phyloP scores from a whole-genome alignment of 2,113 vertebrate species.

The Speoplatyrhinus poulsoni region DNA sequence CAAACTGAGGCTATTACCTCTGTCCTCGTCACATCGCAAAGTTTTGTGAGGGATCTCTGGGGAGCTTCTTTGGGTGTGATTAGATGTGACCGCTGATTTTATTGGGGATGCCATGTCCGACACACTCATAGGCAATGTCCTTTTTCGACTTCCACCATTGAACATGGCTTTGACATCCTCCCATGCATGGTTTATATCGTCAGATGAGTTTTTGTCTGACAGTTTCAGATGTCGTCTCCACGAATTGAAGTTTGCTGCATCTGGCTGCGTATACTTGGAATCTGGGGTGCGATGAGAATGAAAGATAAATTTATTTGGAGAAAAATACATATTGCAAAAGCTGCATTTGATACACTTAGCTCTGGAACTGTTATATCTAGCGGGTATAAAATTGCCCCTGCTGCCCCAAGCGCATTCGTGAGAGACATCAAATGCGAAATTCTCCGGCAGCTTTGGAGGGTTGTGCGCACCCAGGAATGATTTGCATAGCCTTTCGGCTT shows the following conservation, averaged over 20 bases:
- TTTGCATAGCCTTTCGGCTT: slow-evolving; percentile 90
- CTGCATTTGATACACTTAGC: slow-evolving; percentile 93
- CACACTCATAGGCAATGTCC: slow-evolving; percentile 84
- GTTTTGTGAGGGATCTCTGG: slow-evolving; percentile 79
- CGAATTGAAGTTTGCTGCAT: slow-evolving; percentile 91
- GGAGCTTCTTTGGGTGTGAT: slow-evolving; percentile 57
- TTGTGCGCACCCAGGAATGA: slow-evolving; percentile 88
- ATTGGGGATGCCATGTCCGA: slow-evolving; percentile 69
- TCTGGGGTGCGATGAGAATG: slow-evolving; percentile 90
- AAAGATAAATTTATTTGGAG: slow-evolving; percentile 93
- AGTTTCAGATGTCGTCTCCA: slow-evolving; percentile 92
- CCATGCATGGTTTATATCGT: slow-evolving; percentile 91
- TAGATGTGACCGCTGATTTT: slow-evolving; percentile 66
- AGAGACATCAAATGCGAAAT: slow-evolving; percentile 90
- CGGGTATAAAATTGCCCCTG: slow-evolving; percentile 89
- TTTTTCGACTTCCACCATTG: slow-evolving; percentile 91
- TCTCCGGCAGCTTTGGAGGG: slow-evolving; percentile 88
- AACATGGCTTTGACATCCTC: slow-evolving; percentile 99
- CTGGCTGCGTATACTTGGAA: slow-evolving; percentile 89
- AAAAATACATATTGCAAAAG: slow-evolving; percentile 91
- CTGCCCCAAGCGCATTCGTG: slow-evolving; percentile 92
- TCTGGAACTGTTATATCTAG: slow-evolving; percentile 89
- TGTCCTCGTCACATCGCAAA: slow-evolving; percentile 77
- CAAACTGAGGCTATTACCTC: slow-evolving; percentile 63
- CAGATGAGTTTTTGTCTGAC: slow-evolving; percentile 82